Evolutionary conservation across 35 echinoderm and acorn worm species (phyloP).

Genomic region (Strongylocentrotus purpuratus): DNA sequence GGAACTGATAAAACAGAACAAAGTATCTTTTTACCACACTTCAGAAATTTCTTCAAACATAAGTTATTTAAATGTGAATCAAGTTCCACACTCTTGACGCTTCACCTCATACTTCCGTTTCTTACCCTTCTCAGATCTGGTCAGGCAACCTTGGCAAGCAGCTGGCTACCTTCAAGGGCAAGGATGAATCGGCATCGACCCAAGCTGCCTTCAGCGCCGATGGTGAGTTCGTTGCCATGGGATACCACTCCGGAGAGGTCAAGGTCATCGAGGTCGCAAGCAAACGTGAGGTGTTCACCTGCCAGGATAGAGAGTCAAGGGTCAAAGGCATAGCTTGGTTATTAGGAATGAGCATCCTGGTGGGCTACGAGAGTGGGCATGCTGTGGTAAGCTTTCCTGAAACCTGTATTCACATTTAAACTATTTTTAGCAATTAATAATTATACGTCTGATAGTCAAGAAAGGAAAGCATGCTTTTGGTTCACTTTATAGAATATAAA

Average conservation of each 20-base stretch:
- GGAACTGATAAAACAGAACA: too few relatives aligned
- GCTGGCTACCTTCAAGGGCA: slow-evolving; percentile 46
- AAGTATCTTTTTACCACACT: too few relatives aligned
- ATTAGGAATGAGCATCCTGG: slow-evolving; percentile 20
- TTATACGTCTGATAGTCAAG: too few relatives aligned
- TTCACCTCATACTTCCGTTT: neutral
- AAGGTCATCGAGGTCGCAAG: slow-evolving; percentile 61
- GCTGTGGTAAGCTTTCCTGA: slow-evolving; percentile 60
- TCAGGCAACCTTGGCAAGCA: slow-evolving; percentile 88
- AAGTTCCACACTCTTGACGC: too few relatives aligned
- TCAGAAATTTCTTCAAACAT: too few relatives aligned
- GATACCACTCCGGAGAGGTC: slow-evolving; percentile 78
- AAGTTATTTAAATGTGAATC: too few relatives aligned
- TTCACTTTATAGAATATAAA: too few relatives aligned
- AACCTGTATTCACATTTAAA: too few relatives aligned
- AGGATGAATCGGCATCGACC: slow-evolving; percentile 51
- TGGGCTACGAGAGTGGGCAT: slow-evolving; percentile 70
- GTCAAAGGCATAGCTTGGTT: slow-evolving; percentile 72
- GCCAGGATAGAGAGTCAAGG: slow-evolving; percentile 58
- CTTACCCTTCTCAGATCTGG: slow-evolving; percentile 74
- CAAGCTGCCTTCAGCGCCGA: slow-evolving; percentile 62
- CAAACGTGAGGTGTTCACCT: slow-evolving; percentile 40
- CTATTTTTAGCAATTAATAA: too few relatives aligned
- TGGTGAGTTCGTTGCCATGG: slow-evolving; percentile 61
- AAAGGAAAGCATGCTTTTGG: too few relatives aligned